Conservation (phyloP, 2,113 vertebrate species). For the Apeltes quadracus region DNA sequence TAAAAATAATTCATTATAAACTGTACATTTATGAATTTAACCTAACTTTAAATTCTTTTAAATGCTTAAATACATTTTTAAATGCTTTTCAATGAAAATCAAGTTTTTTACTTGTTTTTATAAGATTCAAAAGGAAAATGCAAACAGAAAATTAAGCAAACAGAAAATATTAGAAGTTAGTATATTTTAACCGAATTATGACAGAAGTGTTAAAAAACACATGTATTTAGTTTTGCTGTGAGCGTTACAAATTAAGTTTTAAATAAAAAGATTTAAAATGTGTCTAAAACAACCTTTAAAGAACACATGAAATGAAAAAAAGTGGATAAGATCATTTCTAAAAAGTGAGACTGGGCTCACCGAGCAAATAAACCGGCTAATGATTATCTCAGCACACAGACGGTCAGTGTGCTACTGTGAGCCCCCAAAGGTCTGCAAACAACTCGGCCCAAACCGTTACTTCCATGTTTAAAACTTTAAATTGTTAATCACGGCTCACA, state of each 20-base stretch:
- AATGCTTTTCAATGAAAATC: neutral
- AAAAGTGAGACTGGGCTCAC: slow-evolving; percentile 1
- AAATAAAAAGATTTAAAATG: neutral
- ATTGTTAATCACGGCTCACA: neutral
- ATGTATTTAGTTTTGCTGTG: neutral
- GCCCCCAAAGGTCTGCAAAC: neutral
- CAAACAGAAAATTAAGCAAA: neutral
- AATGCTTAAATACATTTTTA: neutral
- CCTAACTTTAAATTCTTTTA: neutral
- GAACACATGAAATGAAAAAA: neutral
- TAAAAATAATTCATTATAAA: neutral
- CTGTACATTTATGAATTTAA: no score
- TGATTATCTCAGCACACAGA: slow-evolving; percentile 37
- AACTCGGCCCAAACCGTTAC: neutral
- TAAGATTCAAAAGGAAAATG: neutral
- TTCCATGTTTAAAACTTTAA: neutral
- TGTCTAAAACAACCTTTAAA: neutral
- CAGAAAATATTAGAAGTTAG: neutral
- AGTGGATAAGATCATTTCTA: neutral
- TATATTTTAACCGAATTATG: neutral
- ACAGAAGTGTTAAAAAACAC: neutral
- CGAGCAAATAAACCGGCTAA: slow-evolving; percentile 33
- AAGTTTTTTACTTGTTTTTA: neutral
- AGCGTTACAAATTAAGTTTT: neutral
- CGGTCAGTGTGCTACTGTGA: slow-evolving; percentile 10